These are phyloP conservation scores for Mechanitis messenoides DNA, from an alignment of 2,888 invertebrate genomes.

Conservation along the genomic window DNA sequence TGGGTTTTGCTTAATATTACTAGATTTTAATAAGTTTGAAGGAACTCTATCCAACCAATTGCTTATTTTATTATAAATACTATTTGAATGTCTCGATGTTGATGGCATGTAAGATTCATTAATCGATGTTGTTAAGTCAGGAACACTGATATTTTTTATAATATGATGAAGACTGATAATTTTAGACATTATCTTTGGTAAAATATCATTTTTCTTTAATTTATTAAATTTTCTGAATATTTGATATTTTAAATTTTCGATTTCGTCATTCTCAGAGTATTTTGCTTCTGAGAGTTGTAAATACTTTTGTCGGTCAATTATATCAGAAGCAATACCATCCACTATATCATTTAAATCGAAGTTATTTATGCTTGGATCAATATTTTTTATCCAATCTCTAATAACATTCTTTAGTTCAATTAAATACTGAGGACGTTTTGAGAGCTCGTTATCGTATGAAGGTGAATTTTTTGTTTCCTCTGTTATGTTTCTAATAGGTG, in stretches of 20 bases:
- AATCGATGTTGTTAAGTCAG: slow-evolving; percentile 1
- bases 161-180: slow-evolving; percentile 11
- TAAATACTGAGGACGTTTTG: slow-evolving; percentile 12
- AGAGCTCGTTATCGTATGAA: neutral
- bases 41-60: slow-evolving; percentile 15
- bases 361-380: slow-evolving; percentile 5
- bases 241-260: slow-evolving; percentile 25
- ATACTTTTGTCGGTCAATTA: slow-evolving; percentile 23
- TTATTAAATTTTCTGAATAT: slow-evolving; percentile 22
- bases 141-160: slow-evolving; percentile 5
- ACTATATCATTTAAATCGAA: slow-evolving; percentile 17
- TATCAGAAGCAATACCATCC: slow-evolving; percentile 15
- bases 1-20: slow-evolving; percentile 4
- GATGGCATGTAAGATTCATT: neutral
- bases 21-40: neutral
- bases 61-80: slow-evolving; percentile 10
- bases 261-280: slow-evolving; percentile 14
- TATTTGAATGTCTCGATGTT: neutral
- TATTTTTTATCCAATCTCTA: slow-evolving; percentile 16
- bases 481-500: neutral
- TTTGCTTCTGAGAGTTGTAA: slow-evolving; percentile 19
- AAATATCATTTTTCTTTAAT: slow-evolving; percentile 8
- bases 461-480: neutral
- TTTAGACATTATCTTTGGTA: slow-evolving; percentile 15
- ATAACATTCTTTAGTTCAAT: slow-evolving; percentile 12